Percentiles rank a stretch among this genome's conserved stretches.
Evolutionary conservation across 2,113 vertebrate genomes (phyloP).

Genomic region (Xiphophorus couchianus): DNA sequence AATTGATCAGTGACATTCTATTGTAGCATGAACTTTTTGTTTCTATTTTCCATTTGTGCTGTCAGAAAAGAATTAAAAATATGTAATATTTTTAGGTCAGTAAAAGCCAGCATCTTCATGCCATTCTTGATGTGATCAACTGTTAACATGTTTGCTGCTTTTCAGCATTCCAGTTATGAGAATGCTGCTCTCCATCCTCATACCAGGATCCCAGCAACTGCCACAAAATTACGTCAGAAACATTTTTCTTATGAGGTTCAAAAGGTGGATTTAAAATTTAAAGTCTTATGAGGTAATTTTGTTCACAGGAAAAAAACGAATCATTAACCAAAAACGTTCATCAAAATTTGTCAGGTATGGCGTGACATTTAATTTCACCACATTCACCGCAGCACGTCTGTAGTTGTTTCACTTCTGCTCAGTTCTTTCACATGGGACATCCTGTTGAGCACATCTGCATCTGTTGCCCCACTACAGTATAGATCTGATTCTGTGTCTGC

Average conservation of each 20-base stretch:
- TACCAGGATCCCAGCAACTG: not conserved
- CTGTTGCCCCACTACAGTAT: not conserved
- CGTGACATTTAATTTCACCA: conserved; percentile 40
- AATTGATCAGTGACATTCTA: not conserved
- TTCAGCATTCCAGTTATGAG: not conserved
- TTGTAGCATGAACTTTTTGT: not conserved
- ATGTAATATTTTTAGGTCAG: not conserved
- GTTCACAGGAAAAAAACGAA: not conserved
- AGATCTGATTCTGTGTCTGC: conserved; percentile 10
- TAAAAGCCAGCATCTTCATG: not conserved
- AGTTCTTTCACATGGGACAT: conserved; percentile 52
- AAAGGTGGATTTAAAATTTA: not conserved
- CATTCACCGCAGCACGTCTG: conserved; percentile 36
- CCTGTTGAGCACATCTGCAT: conserved; percentile 45
- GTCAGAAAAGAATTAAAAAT: not conserved
- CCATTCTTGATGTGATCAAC: not conserved
- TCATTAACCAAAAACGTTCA: not conserved
- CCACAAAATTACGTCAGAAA: not conserved
- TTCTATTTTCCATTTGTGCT: not conserved
- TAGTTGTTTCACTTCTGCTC: conserved; percentile 65
- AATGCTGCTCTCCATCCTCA: not conserved
- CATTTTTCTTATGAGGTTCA: not conserved
- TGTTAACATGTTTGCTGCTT: not conserved
- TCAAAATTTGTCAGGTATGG: conserved; percentile 28
- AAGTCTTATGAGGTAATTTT: not conserved